phyloP scores from a whole-genome alignment of 2,888 invertebrate genomes.

The Pachycephus smyrnensis region DNA sequence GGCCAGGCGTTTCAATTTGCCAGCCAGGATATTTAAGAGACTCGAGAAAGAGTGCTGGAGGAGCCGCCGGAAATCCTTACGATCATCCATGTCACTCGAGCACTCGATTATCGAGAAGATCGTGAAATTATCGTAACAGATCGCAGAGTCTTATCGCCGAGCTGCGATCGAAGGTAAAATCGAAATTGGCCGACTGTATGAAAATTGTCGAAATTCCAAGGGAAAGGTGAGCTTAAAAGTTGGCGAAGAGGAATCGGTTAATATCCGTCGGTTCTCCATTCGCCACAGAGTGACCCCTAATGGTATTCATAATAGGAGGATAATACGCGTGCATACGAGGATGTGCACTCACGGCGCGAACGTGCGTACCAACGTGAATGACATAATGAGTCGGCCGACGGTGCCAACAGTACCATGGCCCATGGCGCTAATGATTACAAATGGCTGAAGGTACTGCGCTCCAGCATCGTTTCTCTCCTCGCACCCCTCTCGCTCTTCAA shows the following conservation, averaged over 20 bases:
- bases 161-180: too few relatives aligned
- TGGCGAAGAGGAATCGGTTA: constrained; percentile 17
- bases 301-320: constrained; percentile 16
- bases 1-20: constrained; percentile 53
- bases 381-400: constrained; percentile 53
- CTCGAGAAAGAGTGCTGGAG: neutral
- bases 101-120: too few relatives aligned
- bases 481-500: constrained; percentile 27
- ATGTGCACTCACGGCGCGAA: constrained; percentile 18
- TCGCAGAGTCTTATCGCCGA: too few relatives aligned
- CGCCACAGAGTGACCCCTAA: constrained; percentile 20
- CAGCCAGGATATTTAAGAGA: constrained; percentile 48
- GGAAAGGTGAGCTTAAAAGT: neutral
- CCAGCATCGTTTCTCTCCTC: neutral
- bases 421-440: constrained; percentile 59
- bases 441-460: constrained; percentile 43
- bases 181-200: too few relatives aligned
- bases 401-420: constrained; percentile 51
- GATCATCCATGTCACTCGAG: too few relatives aligned
- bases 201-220: too few relatives aligned
- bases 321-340: constrained; percentile 15
- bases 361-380: constrained; percentile 38
- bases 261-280: constrained; percentile 23
- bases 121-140: too few relatives aligned
- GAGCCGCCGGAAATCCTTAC: too few relatives aligned